Conservation (phyloP, 2,113 vertebrate genomes). For the Tupaia chinensis region DNA sequence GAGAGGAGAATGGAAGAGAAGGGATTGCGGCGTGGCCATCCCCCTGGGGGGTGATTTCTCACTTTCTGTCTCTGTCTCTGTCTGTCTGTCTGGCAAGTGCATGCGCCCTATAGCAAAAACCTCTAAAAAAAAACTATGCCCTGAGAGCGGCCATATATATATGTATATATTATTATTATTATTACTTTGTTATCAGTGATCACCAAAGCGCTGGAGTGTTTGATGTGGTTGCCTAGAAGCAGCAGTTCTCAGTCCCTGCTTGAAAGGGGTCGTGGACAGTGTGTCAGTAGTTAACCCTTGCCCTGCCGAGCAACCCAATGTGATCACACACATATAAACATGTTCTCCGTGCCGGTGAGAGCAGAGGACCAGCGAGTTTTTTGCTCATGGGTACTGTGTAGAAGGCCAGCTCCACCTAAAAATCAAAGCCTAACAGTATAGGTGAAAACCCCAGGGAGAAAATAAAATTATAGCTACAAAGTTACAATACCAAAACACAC, state of each 20-base stretch:
- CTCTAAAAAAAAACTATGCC: neutral
- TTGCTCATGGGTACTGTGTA: accelerated
- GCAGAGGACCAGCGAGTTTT: conserved; percentile 14
- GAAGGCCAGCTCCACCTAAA: neutral
- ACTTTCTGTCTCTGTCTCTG: too few species aligned
- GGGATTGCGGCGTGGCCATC: too few species aligned
- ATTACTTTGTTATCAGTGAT: conserved; percentile 62
- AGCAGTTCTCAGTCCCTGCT: conserved; percentile 33
- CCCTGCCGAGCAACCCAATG: conserved; percentile 43
- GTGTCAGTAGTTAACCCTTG: conserved; percentile 77
- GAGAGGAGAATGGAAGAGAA: too few species aligned
- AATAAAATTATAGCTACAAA: conserved; percentile 15
- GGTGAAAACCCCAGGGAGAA: neutral
- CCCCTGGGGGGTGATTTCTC: too few species aligned
- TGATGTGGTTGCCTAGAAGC: conserved; percentile 69
- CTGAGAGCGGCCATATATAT: conserved; percentile 1
- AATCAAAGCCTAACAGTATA: conserved; percentile 1
- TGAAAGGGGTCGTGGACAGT: conserved; percentile 63
- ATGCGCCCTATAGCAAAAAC: too few species aligned
- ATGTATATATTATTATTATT: neutral
- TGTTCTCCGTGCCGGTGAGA: neutral
- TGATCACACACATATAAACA: conserved; percentile 44
- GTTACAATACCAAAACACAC: too few species aligned
- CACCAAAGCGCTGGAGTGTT: conserved; percentile 55
- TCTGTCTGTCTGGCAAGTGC: too few species aligned